Conservation (phyloP, 2,888 invertebrate genomes). For the Neelides folsomi region DNA sequence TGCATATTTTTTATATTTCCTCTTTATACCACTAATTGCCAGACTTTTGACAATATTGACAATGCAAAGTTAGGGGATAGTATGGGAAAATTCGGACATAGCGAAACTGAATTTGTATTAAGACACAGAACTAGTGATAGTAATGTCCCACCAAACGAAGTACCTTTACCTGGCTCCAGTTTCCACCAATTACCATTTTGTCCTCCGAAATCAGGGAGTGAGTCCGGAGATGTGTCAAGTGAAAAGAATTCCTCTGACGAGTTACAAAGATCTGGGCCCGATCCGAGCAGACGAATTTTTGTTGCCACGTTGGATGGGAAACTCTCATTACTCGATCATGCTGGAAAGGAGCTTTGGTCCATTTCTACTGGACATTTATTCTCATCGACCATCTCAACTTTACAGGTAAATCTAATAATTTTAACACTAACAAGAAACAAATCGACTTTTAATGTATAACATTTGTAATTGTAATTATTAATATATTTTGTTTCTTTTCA, state of each 20-base stretch:
- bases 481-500: not conserved
- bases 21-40: not conserved
- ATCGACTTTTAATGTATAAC: too few species aligned
- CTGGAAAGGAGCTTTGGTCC: conserved; percentile 62
- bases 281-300: conserved; percentile 52
- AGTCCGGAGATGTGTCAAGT: not conserved
- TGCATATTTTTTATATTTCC: not conserved
- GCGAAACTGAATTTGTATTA: conserved; percentile 5
- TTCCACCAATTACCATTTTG: conserved; percentile 11
- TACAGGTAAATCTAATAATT: conserved; percentile 51
- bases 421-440: too few species aligned
- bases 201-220: not conserved
- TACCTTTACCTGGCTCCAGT: not conserved
- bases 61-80: conserved; percentile 2
- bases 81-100: not conserved
- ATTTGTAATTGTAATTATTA: too few species aligned
- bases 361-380: conserved; percentile 66
- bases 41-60: conserved; percentile 3
- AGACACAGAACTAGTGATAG: not conserved
- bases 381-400: conserved; percentile 74
- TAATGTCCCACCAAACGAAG: not conserved
- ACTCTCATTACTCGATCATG: conserved; percentile 61
- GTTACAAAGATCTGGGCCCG: not conserved
- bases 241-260: conserved; percentile 4
- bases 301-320: conserved; percentile 85